Evolutionary conservation across 2,113 vertebrate genomes (phyloP).

Genomic region (Polypterus senegalus): DNA sequence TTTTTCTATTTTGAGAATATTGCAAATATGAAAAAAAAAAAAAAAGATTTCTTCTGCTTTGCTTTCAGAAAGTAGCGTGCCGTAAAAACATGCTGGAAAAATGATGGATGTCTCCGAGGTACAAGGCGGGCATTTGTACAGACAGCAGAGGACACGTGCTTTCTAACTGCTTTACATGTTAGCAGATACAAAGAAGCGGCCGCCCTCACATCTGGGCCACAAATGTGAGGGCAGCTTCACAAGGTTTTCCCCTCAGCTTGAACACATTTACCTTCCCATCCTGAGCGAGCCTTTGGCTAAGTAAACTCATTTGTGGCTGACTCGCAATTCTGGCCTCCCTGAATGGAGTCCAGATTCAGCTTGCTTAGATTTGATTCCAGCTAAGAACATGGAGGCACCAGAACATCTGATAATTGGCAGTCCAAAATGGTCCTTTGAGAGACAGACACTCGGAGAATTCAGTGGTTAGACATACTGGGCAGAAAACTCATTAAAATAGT

Average conservation of each 20-base stretch:
- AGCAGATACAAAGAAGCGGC: constrained; percentile 20
- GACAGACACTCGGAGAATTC: too few species aligned
- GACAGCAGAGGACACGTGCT: constrained; percentile 2
- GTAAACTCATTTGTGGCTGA: constrained; percentile 27
- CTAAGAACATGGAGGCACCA: constrained; percentile 2
- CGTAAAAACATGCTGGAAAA: neutral
- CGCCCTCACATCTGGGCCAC: constrained; percentile 20
- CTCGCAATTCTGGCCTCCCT: constrained; percentile 22
- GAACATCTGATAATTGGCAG: constrained; percentile 5
- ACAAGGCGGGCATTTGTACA: constrained; percentile 8
- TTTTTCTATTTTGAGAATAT: too few species aligned
- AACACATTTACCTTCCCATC: constrained; percentile 29
- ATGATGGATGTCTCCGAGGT: constrained; percentile 10
- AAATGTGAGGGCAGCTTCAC: constrained; percentile 24
- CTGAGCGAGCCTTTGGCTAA: constrained; percentile 18
- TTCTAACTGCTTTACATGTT: constrained; percentile 19
- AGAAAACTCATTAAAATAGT: too few species aligned
- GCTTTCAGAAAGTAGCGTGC: constrained; percentile 6
- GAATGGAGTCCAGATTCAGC: constrained; percentile 14
- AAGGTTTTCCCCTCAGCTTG: constrained; percentile 29
- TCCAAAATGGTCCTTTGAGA: neutral
- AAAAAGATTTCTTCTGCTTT: too few species aligned
- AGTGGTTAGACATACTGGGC: too few species aligned
- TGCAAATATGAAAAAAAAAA: too few species aligned
- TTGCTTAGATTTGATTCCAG: constrained; percentile 15